These are phyloP conservation scores for silkworm (Bombyx mori) DNA, from an alignment of 1,140 invertebrate species.

Conservation along the genomic window ASM3026992v2 NC_085121.1:14134001-14134500, in stretches of 20 bases:
- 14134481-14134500: no score
- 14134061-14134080: neutral
- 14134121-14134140: conserved; percentile 47
- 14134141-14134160: conserved; percentile 41
- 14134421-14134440: no score
- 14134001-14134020: neutral
- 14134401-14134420: no score
- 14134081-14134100: neutral
- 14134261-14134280: conserved; percentile 53
- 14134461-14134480: no score
- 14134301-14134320: conserved; percentile 34
- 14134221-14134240: conserved; percentile 28
- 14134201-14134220: conserved; percentile 54
- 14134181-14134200: conserved; percentile 47
- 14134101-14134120: conserved; percentile 20
- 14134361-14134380: no score
- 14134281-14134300: conserved; percentile 34
- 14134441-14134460: no score
- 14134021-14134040: neutral
- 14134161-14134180: conserved; percentile 55
- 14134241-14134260: conserved; percentile 29
- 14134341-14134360: no score
- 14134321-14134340: neutral
- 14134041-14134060: neutral
- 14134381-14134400: no score